Conservation (phyloP, 2,888 invertebrate genomes). For the Ichneumoninae sp. region DNA sequence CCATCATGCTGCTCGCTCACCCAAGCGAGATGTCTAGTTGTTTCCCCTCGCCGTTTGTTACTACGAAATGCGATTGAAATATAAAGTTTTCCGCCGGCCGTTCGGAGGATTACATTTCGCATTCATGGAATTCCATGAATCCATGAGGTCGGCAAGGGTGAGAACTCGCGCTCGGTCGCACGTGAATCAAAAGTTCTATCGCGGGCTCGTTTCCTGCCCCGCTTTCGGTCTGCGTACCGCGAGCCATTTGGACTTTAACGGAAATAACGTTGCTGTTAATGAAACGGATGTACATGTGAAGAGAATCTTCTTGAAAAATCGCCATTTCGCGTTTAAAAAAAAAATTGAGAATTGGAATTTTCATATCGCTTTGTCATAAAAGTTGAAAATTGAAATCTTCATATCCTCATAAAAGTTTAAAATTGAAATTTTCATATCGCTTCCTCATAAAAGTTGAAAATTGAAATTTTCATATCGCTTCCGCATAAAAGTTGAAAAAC, state of each 20-base stretch:
- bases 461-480: no score
- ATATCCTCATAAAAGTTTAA: no score
- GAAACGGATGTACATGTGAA: conserved; percentile 2
- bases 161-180: conserved; percentile 64
- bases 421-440: no score
- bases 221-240: neutral
- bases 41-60: conserved; percentile 69
- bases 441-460: neutral
- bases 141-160: conserved; percentile 23
- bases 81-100: conserved; percentile 71
- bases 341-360: no score
- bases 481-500: no score
- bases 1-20: conserved; percentile 34
- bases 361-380: no score
- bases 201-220: conserved; percentile 29
- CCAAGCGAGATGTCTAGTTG: conserved; percentile 3
- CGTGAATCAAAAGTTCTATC: conserved; percentile 78
- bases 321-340: neutral
- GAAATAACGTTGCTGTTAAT: conserved; percentile 28
- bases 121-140: conserved; percentile 79
- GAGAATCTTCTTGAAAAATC: neutral
- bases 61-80: conserved; percentile 74
- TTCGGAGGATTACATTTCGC: conserved; percentile 78
- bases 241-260: conserved; percentile 27
- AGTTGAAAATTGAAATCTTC: no score